Evolutionary conservation across 2,113 vertebrate species (phyloP), one percentile per base, ranked within the genome.

Genomic region (Lucifuga dentata): DNA sequence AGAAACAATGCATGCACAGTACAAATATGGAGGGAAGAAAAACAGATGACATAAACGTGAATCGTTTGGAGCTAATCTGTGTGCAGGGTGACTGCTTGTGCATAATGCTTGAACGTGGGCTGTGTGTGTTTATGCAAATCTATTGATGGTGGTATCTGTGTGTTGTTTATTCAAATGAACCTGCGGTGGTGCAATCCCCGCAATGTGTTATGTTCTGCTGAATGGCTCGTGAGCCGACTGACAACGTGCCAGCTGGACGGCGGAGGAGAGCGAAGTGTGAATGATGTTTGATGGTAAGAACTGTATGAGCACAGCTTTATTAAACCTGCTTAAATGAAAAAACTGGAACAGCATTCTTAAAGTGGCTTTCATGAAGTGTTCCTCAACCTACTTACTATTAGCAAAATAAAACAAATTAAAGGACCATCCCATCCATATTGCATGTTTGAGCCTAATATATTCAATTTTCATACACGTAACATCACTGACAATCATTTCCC

Each of bases 141-240:
- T 50, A 58, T 70, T 56, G 73, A 65, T 43, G 46, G 19, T 17
- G 45, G 61, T 53, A 57, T 76, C 68, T 77, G 71, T 41, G 59
- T 62, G n/a, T 3, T 29, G 68, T 76, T 86, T 83, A 81, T 85
- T 85, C 76, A 83, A 81, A 85, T 84, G 19, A 78, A 21, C 26
- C 62, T 43, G 58, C 17, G 13, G 44, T 56, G 68, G 62, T 43
- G 73, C 58, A 46, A 58, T 63, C 71, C 80, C 66, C 72, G 83
- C 79, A 75, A 59, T 9, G 78, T 19, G 73, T 49, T 72, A 63
- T 40, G 57, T 61, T 68, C 56, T 1, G 4, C 65, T 73, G 76
- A 73, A 58, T 11, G 62, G 85, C 75, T 61, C 23, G 50, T 49
- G 68, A 67, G 39, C 62, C 21, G 76, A 78, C 72, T 77, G 81